These are phyloP conservation scores for Pristionchus japonicus DNA, from an alignment of 2,888 invertebrate species.

Conservation along the genomic window DNA sequence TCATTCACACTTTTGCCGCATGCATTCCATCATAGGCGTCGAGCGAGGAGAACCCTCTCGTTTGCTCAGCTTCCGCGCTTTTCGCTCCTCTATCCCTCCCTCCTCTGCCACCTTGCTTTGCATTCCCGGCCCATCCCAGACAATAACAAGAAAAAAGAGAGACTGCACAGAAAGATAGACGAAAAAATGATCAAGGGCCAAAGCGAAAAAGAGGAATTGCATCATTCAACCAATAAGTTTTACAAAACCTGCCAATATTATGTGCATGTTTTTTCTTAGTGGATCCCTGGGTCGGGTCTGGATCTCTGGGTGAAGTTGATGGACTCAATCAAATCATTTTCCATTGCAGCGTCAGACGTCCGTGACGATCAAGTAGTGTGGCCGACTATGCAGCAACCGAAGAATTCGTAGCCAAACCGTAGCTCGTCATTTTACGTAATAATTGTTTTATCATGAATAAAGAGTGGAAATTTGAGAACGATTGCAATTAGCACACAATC, in stretches of 20 bases:
- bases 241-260: no score
- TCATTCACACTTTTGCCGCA: not conserved
- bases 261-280: no score
- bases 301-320: no score
- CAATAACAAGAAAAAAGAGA: not conserved
- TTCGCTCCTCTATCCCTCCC: not conserved
- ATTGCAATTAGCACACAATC: no score
- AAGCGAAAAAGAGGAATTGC: not conserved
- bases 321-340: not conserved
- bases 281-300: no score
- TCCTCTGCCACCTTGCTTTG: not conserved
- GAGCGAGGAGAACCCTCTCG: not conserved
- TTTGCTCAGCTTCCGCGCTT: not conserved
- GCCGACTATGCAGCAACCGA: not conserved
- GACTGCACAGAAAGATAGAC: not conserved
- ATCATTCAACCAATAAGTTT: no score
- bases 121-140: no score
- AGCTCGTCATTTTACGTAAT: slow-evolving; percentile 4
- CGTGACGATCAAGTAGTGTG: not conserved
- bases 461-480: no score
- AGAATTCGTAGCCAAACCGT: not conserved
- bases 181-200: not conserved
- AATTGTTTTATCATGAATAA: slow-evolving; percentile 23
- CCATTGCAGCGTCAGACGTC: slow-evolving; percentile 23
- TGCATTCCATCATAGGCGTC: not conserved